Evolutionary conservation across 2,113 vertebrate species (phyloP), one percentile per base, ranked within the genome.

Genomic region (Gobio gobio): DNA sequence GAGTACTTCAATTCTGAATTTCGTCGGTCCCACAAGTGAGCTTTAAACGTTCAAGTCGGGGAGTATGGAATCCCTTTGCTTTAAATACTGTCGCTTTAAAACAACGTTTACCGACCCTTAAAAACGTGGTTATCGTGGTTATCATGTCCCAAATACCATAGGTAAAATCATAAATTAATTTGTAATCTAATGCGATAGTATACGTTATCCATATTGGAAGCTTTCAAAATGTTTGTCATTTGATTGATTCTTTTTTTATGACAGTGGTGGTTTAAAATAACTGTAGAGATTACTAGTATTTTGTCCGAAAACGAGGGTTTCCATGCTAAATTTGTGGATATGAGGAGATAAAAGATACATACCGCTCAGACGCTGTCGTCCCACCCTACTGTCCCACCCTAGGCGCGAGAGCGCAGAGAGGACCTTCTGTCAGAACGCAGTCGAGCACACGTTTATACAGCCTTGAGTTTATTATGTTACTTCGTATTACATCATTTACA

Each of bases 401-500:
- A 18, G 24, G 18, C 45, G 45, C 10, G 26, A 4, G 45, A 68
- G 61, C 36, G 78, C 29, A 24, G 12, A n/a, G 18, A 40, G 5
- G 33, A 78, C 5, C 29, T 33, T 13, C 22, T 47, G 47, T 47
- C 47, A 45, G 72, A 26, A 47, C 45, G 78, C 4, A 29, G 33
- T 18, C 45, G 36, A 5, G 64, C 4, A 12, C 56, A 9, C 22
- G n/a, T 13, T 40, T 20, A 22, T 2, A 58, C 29, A 58, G 20
- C 20, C 29, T 58, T 77, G 29, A 33, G 51, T 47, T 79, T 47
- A 12, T 54, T 1, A 56, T 29, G 3, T 3, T 73, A 3, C 2
- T 51, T 14, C 18, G n/a, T 26, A 1, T 83, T 77, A 72, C 81
- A 77, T 86, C 74, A 83, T 78, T 59, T 66, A 29, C 85, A 49